Evolutionary conservation across 2,888 invertebrate species (phyloP), one percentile per base, ranked within the genome.

Genomic region (Drosophila peninsularis): DNA sequence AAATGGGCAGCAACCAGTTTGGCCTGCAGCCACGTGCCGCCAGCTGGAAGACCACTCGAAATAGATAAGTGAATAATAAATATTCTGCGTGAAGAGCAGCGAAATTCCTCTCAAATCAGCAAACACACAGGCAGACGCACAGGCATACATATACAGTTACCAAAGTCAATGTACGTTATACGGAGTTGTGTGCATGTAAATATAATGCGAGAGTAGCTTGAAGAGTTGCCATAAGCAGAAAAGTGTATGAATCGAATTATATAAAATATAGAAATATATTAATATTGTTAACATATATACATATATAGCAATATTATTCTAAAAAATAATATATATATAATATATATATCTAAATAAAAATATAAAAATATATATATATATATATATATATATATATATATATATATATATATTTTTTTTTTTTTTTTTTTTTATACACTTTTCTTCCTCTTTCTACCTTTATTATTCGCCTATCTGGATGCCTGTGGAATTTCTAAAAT

Each of bases 401-500:
- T n/a, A 14, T 11, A 17, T 37, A 24, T 24, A 24, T 24, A 4
- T 24, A 24, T 24, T n/a, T n/a, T n/a, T n/a, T n/a, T n/a, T n/a
- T n/a, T n/a, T n/a, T n/a, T n/a, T n/a, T n/a, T n/a, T n/a, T n/a
- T n/a, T n/a, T n/a, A n/a, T n/a, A n/a, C n/a, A n/a, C n/a, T n/a
- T n/a, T n/a, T n/a, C n/a, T n/a, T n/a, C n/a, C 4, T 24, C 24
- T 24, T 24, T 24, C 24, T 24, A 3, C 24, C 4, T 30, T 30
- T 30, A 30, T 30, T 7, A 30, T 30, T 30, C 13, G 14, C 37
- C 7, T 14, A 17, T 17, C 34, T 52, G 27, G 37, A 27, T 56
- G 56, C 56, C 13, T 24, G 19, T 41, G 64, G 45, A 65, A 64
- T 64, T 19, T 24, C 19, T 53, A 65, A 39, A 65, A 64, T 64